phyloP scores from a whole-genome alignment of 64 coral and sea anemone species.

The Hydrozoanthus tunicans region DNA sequence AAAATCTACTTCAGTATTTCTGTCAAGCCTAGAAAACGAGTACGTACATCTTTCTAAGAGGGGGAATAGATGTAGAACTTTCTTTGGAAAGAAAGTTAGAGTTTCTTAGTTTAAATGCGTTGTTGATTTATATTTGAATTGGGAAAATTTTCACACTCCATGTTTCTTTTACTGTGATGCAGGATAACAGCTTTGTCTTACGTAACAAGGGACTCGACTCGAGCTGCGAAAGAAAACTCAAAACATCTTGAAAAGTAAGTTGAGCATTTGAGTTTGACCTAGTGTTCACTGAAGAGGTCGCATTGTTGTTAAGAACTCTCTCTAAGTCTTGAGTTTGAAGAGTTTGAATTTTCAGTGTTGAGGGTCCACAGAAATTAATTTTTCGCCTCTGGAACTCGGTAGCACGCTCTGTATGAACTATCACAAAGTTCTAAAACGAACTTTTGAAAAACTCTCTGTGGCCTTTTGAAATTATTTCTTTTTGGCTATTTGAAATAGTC shows the following conservation, averaged over 20 bases:
- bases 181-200: conserved; percentile 35
- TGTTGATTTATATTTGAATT: neutral
- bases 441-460: neutral
- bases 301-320: too few species aligned
- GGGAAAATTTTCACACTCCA: neutral
- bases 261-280: neutral
- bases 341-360: too few species aligned
- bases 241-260: conserved; percentile 34
- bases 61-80: neutral
- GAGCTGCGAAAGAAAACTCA: conserved; percentile 19
- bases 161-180: neutral
- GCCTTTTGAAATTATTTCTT: too few species aligned
- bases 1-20: conserved; percentile 22
- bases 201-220: conserved; percentile 24
- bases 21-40: conserved; percentile 20
- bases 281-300: too few species aligned
- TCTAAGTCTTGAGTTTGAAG: too few species aligned
- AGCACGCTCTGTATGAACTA: too few species aligned
- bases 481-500: too few species aligned
- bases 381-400: too few species aligned
- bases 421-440: neutral
- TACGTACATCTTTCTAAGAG: neutral
- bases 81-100: neutral
- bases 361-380: too few species aligned
- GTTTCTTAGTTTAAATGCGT: too few species aligned